These are phyloP conservation scores for Enteromius thamalakanensis DNA, from an alignment of 2,797 vertebrate species.

Conservation along the genomic window DNA sequence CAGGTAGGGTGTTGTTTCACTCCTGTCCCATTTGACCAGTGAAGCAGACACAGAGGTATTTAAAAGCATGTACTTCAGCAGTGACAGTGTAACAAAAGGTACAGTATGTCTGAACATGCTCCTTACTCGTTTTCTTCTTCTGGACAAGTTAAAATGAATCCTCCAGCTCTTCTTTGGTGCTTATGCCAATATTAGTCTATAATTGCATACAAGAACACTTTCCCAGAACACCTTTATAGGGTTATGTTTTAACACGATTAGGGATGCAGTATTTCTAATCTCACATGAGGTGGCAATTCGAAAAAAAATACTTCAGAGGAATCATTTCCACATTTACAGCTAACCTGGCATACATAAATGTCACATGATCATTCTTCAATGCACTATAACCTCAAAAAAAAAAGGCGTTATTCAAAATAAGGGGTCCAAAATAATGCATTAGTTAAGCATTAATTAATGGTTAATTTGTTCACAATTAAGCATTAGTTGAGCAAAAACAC, in stretches of 20 bases:
- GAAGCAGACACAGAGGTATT: neutral
- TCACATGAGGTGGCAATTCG: too few relatives aligned
- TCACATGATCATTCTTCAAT: neutral
- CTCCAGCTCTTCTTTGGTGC: neutral
- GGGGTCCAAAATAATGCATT: too few relatives aligned
- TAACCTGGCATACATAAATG: too few relatives aligned
- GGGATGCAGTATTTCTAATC: neutral
- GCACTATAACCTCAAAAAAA: neutral
- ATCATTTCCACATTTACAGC: too few relatives aligned
- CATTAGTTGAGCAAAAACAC: too few relatives aligned
- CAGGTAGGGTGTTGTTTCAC: slow-evolving; percentile 74
- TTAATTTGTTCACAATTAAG: too few relatives aligned
- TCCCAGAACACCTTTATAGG: neutral
- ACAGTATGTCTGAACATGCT: neutral
- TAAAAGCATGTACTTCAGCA: neutral
- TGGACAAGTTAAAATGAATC: neutral
- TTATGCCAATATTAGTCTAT: neutral
- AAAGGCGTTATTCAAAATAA: too few relatives aligned
- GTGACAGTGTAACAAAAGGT: neutral
- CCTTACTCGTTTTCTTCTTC: neutral
- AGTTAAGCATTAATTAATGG: too few relatives aligned
- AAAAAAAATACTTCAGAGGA: too few relatives aligned
- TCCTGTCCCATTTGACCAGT: neutral
- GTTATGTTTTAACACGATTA: neutral
- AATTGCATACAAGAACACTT: neutral